These are phyloP conservation scores for Lophotriccus pileatus DNA, from an alignment of 2,797 vertebrate genomes.

Conservation along the genomic window DNA sequence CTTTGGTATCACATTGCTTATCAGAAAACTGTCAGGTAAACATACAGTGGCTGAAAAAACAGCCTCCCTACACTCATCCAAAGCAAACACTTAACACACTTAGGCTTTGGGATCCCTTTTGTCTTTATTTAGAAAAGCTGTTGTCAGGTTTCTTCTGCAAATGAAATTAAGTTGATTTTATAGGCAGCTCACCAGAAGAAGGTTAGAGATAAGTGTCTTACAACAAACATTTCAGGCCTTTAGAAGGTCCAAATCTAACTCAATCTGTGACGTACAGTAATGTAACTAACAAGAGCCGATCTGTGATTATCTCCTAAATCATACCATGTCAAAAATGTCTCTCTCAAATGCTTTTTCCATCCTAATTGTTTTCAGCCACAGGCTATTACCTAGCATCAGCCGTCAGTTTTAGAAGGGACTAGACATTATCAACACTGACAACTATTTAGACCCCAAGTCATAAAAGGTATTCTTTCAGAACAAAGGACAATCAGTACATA, in stretches of 20 bases:
- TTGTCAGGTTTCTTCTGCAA: conserved; percentile 30
- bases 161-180: conserved; percentile 53
- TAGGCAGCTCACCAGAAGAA: not conserved
- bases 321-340: not conserved
- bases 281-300: not conserved
- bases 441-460: not conserved
- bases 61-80: conserved; percentile 33
- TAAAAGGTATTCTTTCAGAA: not conserved
- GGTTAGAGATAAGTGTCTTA: not conserved
- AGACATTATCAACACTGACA: not conserved
- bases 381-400: not conserved
- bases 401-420: not conserved
- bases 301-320: not conserved
- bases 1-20: conserved; percentile 50
- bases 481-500: not conserved
- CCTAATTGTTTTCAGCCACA: not conserved
- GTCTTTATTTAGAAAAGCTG: conserved; percentile 42
- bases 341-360: not conserved
- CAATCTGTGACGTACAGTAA: not conserved
- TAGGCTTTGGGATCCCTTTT: conserved; percentile 20
- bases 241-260: not conserved
- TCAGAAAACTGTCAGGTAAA: conserved; percentile 62
- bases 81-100: conserved; percentile 60
- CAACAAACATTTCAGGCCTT: not conserved
- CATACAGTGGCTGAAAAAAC: conserved; percentile 37